Percentiles rank a stretch among this genome's conserved stretches.
phyloP scores from a whole-genome alignment of 2,113 vertebrate species.

The Pangasianodon gigas region DNA sequence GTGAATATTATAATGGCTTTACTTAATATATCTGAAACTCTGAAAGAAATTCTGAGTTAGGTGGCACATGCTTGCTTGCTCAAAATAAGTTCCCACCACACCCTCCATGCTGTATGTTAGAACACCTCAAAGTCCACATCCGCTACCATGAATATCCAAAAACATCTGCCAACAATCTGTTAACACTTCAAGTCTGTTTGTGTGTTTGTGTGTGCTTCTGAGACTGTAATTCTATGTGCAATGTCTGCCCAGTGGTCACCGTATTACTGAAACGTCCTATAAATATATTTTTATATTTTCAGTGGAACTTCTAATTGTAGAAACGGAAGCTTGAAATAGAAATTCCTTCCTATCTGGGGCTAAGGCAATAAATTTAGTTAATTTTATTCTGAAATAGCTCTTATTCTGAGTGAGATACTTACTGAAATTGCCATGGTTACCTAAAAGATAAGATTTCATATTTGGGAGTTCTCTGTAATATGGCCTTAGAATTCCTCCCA shows the following conservation, averaged over 20 bases:
- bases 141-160: background rate
- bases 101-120: background rate
- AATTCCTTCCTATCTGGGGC: background rate
- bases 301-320: background rate
- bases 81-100: background rate
- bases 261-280: background rate
- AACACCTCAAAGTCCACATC: background rate
- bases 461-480: background rate
- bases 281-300: background rate
- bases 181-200: background rate
- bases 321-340: background rate
- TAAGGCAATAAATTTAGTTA: background rate
- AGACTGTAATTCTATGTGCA: background rate
- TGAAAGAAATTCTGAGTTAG: background rate
- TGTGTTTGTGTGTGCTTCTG: background rate
- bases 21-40: background rate
- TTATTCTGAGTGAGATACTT: background rate
- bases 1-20: background rate
- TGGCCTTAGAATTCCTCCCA: slow-evolving; percentile 5
- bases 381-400: background rate
- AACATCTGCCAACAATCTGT: background rate
- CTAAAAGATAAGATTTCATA: background rate
- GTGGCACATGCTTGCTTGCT: background rate
- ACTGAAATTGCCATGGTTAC: background rate
- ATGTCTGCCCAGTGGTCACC: background rate